A percentile compares a stretch with the other conserved stretches of the same genome.
Conservation (phyloP, 2,888 invertebrate genomes). For the Caenorhabditis becei region DNA sequence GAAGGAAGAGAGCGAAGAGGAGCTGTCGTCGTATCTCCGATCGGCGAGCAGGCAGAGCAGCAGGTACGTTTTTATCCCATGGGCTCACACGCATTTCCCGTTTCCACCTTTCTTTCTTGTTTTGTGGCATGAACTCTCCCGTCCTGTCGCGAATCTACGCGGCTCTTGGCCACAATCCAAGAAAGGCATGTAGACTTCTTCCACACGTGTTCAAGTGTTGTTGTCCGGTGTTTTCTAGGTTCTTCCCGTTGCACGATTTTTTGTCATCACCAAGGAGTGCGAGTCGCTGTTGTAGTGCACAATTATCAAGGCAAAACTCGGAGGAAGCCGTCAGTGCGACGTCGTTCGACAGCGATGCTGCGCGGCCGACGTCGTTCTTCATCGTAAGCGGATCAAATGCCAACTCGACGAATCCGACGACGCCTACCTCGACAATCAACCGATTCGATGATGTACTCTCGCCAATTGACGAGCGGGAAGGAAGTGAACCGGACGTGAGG, state of each 20-base stretch:
- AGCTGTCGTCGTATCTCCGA: constrained; percentile 80
- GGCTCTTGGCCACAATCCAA: constrained; percentile 9
- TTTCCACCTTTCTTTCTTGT: constrained; percentile 16
- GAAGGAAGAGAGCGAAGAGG: constrained; percentile 91
- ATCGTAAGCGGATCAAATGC: constrained; percentile 8
- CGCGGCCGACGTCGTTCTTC: constrained; percentile 51
- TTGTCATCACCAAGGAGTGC: constrained; percentile 62
- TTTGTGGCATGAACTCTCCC: constrained; percentile 25
- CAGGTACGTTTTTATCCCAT: constrained; percentile 68
- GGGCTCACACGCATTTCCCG: constrained; percentile 5
- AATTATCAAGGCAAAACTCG: constrained; percentile 62
- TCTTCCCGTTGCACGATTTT: constrained; percentile 64
- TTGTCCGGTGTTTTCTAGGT: constrained; percentile 47
- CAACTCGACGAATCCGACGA: constrained; percentile 24
- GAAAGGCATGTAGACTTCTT: background rate
- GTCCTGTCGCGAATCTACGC: background rate
- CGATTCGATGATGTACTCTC: constrained; percentile 62
- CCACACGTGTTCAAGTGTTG: constrained; percentile 7
- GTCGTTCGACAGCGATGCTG: constrained; percentile 26
- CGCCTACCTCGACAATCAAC: constrained; percentile 33
- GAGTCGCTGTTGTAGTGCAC: constrained; percentile 63
- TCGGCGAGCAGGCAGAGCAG: constrained; percentile 80
- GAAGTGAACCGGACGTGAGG: constrained; percentile 33
- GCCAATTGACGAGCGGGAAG: constrained; percentile 61
- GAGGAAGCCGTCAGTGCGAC: constrained; percentile 48